phyloP scores from a whole-genome alignment of 2,113 vertebrate genomes.

The Diglossa brunneiventris region DNA sequence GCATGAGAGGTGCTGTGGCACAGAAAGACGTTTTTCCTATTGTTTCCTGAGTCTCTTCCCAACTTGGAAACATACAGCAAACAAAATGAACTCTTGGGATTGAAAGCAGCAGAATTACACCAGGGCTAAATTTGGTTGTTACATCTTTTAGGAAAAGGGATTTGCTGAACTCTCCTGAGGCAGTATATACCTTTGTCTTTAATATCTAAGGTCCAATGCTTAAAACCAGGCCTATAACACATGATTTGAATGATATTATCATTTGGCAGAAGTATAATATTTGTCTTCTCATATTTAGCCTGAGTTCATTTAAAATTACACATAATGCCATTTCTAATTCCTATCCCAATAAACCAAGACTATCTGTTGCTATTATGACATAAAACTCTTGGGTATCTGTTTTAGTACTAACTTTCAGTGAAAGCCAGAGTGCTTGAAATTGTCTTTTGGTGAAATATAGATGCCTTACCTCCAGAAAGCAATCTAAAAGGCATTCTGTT shows the following conservation, averaged over 20 bases:
- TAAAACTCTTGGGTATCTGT: background rate
- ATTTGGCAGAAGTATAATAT: background rate
- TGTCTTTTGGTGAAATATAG: background rate
- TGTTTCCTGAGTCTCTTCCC: background rate
- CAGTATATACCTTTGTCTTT: background rate
- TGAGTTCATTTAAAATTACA: background rate
- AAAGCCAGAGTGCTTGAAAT: background rate
- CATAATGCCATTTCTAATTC: background rate
- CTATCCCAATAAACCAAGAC: background rate
- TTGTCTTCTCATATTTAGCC: constrained; percentile 23
- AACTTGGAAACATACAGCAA: background rate
- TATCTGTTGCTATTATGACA: background rate
- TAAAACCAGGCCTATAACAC: background rate
- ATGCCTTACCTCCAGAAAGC: background rate
- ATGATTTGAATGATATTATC: background rate
- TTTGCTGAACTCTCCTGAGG: background rate
- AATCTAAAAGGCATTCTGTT: background rate
- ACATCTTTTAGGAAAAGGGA: background rate
- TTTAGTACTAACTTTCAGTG: background rate
- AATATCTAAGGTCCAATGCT: background rate
- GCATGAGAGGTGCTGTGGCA: background rate
- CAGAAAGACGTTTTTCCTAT: background rate
- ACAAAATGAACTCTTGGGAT: background rate
- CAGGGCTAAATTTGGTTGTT: background rate
- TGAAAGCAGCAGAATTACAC: background rate